Evolutionary conservation across 2,113 vertebrate genomes (phyloP), one percentile per base, ranked within the genome.

Genomic region (Rhinopomastus cyanomelas): DNA sequence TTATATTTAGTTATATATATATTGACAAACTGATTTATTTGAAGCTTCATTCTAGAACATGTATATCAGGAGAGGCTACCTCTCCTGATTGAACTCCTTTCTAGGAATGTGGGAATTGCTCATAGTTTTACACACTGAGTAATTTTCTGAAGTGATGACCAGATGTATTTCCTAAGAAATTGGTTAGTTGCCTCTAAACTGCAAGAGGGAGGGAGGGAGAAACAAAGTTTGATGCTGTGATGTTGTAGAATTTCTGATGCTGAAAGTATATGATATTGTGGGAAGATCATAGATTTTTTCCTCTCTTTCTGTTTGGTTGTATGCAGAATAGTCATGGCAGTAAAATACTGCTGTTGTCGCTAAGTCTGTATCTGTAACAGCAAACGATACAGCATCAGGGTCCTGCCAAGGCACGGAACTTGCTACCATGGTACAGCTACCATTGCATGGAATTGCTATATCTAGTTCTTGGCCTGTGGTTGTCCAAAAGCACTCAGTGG

Each of bases 31-130:
- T n/a, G n/a, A n/a, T n/a, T 81, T 72, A 5, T 59, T 81, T 72
- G 32, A 90, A 44, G 34, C 22, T 79, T 79, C 12, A 90, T 93
- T 86, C 48, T 64, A 73, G 61, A 65, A 59, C 20, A 48, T 82
- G 72, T 61, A 22, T 81, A 72, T 59, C 39, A 67, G n/a, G 74
- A 88, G 75, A 86, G 32, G 9, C 51, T 87, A 8, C 21, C 2
- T 2, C 2, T 2, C 46, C 30, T 72, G 39, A 53, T 14, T 16
- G 7, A 8, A 27, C 26, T 57, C 5, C 13, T 82, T 82, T 73
- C n/a, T 86, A 73, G 34, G 29, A 26, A 59, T 13, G 5, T 4
- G 2, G 20, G 25, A 84, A 23, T 59, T 81, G 5, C n/a, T 90
- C 30, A 79, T 69, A 44, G 16, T 20, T 84, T 87, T 77, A 34